Conservation (phyloP, 1,140 invertebrate species). For the Drosophila albomicans region DNA sequence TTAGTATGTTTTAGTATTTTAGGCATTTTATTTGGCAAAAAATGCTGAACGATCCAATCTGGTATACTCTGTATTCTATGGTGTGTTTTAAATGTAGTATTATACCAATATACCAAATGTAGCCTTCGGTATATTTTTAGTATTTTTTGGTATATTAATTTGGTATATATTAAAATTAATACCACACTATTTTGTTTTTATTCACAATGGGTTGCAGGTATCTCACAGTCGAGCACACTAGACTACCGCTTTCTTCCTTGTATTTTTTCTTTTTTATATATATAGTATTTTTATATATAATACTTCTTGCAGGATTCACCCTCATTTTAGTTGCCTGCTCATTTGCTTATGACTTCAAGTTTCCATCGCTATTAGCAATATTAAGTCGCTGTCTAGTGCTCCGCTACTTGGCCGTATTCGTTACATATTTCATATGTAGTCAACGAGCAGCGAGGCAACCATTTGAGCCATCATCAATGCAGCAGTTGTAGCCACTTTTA, state of each 20-base stretch:
- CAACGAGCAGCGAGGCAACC: neutral
- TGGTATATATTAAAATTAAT: no score
- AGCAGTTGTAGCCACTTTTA: conserved; percentile 53
- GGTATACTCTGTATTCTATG: no score
- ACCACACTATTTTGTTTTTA: no score
- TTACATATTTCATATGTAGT: conserved; percentile 41
- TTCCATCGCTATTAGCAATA: conserved; percentile 60
- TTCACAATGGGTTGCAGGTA: no score
- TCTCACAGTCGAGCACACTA: no score
- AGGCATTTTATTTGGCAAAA: no score
- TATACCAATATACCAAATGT: no score
- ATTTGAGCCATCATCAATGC: conserved; percentile 28
- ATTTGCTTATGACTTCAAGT: conserved; percentile 44
- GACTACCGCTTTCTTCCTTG: no score
- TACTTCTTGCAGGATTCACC: neutral
- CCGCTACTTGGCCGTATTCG: conserved; percentile 7
- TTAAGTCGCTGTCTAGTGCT: conserved; percentile 52
- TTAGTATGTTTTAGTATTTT: no score
- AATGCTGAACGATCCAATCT: no score
- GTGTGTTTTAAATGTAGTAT: no score
- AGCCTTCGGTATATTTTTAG: neutral
- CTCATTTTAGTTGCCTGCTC: conserved; percentile 37
- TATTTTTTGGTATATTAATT: neutral
- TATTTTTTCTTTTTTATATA: neutral
- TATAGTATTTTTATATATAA: neutral